phyloP scores from a whole-genome alignment of 2,113 vertebrate genomes.

The Brachyhypopomus occidentalis region DNA sequence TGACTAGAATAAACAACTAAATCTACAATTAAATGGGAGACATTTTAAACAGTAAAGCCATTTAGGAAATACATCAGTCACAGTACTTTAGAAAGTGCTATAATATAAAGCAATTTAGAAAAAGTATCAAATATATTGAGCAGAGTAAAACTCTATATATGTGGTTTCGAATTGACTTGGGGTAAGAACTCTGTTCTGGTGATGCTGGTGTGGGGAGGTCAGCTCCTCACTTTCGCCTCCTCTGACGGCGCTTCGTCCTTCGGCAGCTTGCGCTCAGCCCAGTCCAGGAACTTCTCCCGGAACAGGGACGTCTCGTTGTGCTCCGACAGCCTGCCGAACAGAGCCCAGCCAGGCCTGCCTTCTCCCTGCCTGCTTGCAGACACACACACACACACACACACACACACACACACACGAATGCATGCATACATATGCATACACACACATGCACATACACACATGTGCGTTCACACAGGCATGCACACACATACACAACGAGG shows the following conservation, averaged over 20 bases:
- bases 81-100: too few relatives aligned
- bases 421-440: neutral
- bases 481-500: neutral
- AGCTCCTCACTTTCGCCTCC: conserved; percentile 71
- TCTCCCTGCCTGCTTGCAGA: conserved; percentile 69
- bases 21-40: too few relatives aligned
- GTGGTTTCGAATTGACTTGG: neutral
- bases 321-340: conserved; percentile 79
- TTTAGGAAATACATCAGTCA: too few relatives aligned
- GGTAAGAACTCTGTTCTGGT: neutral
- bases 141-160: neutral
- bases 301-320: conserved; percentile 82
- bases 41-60: too few relatives aligned
- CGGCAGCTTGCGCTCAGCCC: conserved; percentile 69
- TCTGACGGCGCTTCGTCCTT: conserved; percentile 69
- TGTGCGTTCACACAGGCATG: conserved; percentile 2
- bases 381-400: conserved; percentile 2
- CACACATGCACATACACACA: neutral
- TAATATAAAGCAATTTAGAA: too few relatives aligned
- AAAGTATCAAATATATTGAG: too few relatives aligned
- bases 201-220: too few relatives aligned
- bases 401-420: conserved; percentile 35
- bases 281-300: conserved; percentile 83
- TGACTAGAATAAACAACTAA: too few relatives aligned
- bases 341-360: conserved; percentile 74